phyloP scores from a whole-genome alignment of 2,113 vertebrate genomes.

The Paraplagusia blochii region DNA sequence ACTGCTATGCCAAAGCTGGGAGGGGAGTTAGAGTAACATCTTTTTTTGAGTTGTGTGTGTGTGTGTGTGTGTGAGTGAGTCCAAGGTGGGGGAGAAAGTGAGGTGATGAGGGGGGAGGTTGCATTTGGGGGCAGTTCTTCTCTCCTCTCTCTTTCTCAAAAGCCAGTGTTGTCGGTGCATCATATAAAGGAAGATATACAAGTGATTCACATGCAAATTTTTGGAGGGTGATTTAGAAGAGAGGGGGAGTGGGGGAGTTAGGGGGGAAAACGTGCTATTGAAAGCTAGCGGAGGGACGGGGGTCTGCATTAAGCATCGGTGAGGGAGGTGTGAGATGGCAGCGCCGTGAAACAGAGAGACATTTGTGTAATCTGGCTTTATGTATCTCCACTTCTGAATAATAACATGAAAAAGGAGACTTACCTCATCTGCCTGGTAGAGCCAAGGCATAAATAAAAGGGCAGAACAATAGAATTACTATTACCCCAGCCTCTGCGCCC shows the following conservation, averaged over 20 bases:
- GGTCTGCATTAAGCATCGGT: slow-evolving; percentile 59
- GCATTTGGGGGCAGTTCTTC: slow-evolving; percentile 47
- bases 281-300: slow-evolving; percentile 70
- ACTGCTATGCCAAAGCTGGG: slow-evolving; percentile 56
- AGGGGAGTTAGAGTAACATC: slow-evolving; percentile 71
- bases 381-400: slow-evolving; percentile 97
- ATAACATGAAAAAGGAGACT: slow-evolving; percentile 95
- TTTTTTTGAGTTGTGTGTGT: slow-evolving; percentile 51
- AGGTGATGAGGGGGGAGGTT: background rate
- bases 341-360: slow-evolving; percentile 92
- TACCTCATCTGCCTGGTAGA: slow-evolving; percentile 98
- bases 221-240: slow-evolving; percentile 76
- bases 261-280: slow-evolving; percentile 79
- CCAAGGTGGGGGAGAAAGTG: slow-evolving; percentile 11
- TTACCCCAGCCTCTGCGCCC: slow-evolving; percentile 80
- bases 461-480: slow-evolving; percentile 97
- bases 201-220: slow-evolving; percentile 84
- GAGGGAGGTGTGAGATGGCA: slow-evolving; percentile 83
- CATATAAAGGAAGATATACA: slow-evolving; percentile 86
- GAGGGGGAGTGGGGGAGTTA: slow-evolving; percentile 68
- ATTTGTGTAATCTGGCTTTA: slow-evolving; percentile 97
- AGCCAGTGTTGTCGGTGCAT: slow-evolving; percentile 82
- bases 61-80: background rate
- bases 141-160: slow-evolving; percentile 65
- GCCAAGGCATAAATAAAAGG: slow-evolving; percentile 95